phyloP scores from a whole-genome alignment of 2,113 vertebrate species.

The Chaetodon auriga region DNA sequence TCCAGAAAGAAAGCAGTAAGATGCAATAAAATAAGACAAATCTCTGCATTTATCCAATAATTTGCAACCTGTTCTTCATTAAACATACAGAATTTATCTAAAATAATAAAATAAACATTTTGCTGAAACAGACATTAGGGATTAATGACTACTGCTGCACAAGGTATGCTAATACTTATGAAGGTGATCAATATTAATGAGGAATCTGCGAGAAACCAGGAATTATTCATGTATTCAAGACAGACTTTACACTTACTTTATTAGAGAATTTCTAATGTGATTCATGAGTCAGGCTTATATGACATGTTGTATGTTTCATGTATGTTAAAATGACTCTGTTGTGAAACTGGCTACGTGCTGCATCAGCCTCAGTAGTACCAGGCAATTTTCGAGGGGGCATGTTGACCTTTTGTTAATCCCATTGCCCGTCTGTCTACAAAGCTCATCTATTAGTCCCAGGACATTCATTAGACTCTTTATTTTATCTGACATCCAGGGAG shows the following conservation, averaged over 20 bases:
- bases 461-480: constrained; percentile 47
- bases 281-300: constrained; percentile 19
- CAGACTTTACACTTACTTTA: neutral
- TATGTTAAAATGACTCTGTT: constrained; percentile 11
- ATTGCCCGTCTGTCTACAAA: constrained; percentile 2
- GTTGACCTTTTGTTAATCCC: constrained; percentile 17
- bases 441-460: constrained; percentile 16
- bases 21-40: neutral
- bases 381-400: neutral
- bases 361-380: constrained; percentile 6
- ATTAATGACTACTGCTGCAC: constrained; percentile 19
- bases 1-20: neutral
- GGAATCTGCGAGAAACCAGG: constrained; percentile 14
- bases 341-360: neutral
- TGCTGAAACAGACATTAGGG: constrained; percentile 3
- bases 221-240: constrained; percentile 27
- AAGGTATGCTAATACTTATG: constrained; percentile 30
- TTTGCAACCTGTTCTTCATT: constrained; percentile 10
- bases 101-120: neutral
- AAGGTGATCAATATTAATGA: constrained; percentile 44
- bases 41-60: neutral
- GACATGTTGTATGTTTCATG: neutral
- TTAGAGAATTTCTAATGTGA: neutral
- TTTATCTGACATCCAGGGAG: constrained; percentile 42
- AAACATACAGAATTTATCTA: neutral